Evolutionary conservation across 2,113 vertebrate species (phyloP).

Genomic region (Hyaena hyaena): DNA sequence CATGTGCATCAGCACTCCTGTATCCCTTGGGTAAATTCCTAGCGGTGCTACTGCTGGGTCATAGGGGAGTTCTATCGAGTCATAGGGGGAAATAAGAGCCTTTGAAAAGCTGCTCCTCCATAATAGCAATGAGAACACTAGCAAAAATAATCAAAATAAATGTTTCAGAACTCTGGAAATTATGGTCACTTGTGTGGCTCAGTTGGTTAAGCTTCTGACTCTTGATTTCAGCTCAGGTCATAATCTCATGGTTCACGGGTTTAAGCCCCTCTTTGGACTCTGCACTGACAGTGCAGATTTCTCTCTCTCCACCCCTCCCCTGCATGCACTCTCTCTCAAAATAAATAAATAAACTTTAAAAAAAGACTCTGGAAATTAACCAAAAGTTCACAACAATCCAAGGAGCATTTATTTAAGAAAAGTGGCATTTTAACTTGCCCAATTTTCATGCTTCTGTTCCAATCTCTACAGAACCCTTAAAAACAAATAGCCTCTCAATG

Average conservation of each 20-base stretch:
- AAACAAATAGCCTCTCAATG: neutral
- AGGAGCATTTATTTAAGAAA: neutral
- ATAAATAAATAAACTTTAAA: too few species aligned
- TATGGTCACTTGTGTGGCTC: neutral
- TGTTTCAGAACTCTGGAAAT: neutral
- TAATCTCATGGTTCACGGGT: too few species aligned
- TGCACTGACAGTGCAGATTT: too few species aligned
- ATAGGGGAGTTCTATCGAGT: too few species aligned
- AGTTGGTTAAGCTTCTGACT: too few species aligned
- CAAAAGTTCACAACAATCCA: neutral
- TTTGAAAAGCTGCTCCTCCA: neutral
- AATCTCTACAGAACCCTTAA: neutral
- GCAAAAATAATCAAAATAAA: neutral
- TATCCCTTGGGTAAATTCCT: too few species aligned
- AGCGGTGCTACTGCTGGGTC: too few species aligned
- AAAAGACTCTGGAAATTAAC: neutral
- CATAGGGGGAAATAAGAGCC: neutral
- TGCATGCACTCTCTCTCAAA: too few species aligned
- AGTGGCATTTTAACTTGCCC: neutral
- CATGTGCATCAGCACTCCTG: too few species aligned
- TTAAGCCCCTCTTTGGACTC: too few species aligned
- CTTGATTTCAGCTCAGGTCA: too few species aligned
- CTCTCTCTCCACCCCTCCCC: too few species aligned
- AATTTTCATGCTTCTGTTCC: neutral
- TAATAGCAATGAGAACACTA: neutral